Evolutionary conservation across 2,888 invertebrate species (phyloP).

Genomic region (Acanthosepion lycidas): DNA sequence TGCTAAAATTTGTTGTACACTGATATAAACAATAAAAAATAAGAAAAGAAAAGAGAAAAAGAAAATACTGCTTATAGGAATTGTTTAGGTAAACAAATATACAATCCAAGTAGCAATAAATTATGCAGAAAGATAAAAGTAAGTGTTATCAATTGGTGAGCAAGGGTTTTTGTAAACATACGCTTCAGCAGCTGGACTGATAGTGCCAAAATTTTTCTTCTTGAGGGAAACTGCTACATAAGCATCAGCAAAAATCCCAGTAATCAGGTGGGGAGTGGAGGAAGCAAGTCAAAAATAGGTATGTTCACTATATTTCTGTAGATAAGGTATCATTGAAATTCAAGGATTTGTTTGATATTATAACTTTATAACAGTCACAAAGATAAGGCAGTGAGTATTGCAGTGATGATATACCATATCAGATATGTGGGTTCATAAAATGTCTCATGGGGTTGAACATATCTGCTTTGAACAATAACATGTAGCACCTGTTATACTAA

Average conservation of each 20-base stretch:
- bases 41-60: background rate
- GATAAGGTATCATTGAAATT: too few relatives aligned
- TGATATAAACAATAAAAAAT: background rate
- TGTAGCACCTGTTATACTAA: background rate
- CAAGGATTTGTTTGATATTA: too few relatives aligned
- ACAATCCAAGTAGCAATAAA: slow-evolving; percentile 14
- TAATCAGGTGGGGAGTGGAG: too few relatives aligned
- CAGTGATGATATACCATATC: background rate
- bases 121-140: background rate
- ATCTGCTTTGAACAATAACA: background rate
- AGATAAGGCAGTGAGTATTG: background rate
- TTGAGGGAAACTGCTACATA: background rate
- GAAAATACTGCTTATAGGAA: background rate
- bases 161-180: background rate
- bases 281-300: background rate
- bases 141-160: background rate
- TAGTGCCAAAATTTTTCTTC: too few relatives aligned
- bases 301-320: too few relatives aligned
- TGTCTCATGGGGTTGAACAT: background rate
- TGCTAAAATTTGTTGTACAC: background rate
- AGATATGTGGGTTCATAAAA: background rate
- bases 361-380: background rate
- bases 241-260: background rate
- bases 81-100: background rate
- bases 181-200: background rate